Percentiles rank a stretch among this genome's conserved stretches.
Conservation (phyloP, 2,888 invertebrate genomes). For the Helicoverpa assulta region DNA sequence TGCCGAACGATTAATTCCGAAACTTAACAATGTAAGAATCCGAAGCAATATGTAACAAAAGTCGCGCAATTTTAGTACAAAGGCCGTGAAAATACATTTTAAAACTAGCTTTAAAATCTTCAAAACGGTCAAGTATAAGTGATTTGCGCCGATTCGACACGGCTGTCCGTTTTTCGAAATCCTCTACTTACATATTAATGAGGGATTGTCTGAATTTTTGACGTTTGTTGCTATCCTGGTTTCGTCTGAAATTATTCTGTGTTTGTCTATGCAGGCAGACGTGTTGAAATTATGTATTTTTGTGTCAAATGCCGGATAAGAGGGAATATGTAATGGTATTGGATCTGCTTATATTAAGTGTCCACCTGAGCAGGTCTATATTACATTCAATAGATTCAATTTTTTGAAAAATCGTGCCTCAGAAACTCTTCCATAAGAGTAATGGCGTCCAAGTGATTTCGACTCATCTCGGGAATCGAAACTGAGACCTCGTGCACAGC, state of each 20-base stretch:
- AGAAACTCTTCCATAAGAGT: no score
- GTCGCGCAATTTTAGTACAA: constrained; percentile 68
- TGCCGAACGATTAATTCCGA: constrained; percentile 74
- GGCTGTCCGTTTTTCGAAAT: constrained; percentile 63
- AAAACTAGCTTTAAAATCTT: constrained; percentile 63
- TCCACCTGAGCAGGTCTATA: no score
- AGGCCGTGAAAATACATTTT: constrained; percentile 77
- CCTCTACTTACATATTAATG: constrained; percentile 63
- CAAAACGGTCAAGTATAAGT: constrained; percentile 77
- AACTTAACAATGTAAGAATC: constrained; percentile 59
- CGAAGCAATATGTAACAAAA: constrained; percentile 57
- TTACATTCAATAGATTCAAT: no score
- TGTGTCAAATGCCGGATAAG: constrained; percentile 13
- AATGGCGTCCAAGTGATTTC: no score
- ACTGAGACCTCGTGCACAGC: no score
- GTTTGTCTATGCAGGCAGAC: constrained; percentile 3
- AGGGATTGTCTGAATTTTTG: constrained; percentile 57
- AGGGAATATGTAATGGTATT: constrained; percentile 2
- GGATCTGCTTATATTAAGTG: background rate
- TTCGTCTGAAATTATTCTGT: constrained; percentile 17
- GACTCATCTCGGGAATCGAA: no score
- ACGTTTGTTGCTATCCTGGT: constrained; percentile 54
- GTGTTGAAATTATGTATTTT: constrained; percentile 35
- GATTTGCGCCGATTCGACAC: constrained; percentile 79
- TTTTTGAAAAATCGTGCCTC: no score